Base-by-base conservation (phyloP, 2,888 invertebrate species). In the Thecophora atra region DNA sequence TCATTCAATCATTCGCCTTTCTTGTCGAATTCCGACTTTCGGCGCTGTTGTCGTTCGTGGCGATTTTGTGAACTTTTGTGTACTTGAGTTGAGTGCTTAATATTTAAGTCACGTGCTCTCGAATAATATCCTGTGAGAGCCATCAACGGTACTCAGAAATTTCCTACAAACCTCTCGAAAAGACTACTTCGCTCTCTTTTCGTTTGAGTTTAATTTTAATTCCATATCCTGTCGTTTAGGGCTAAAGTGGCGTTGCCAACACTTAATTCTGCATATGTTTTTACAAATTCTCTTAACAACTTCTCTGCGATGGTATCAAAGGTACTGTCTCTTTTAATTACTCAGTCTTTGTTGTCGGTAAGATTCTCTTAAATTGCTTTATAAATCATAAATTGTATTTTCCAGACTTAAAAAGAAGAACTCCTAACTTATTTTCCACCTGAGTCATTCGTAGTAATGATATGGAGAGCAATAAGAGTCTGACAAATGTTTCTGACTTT, bases 201-300 rank as follows among this genome's bases (percentile, higher is more conserved):
- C 7, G 1, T 37, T n/a, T n/a, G n/a, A 2, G 37, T 2, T 11
- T 8, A 30, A 8, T 37, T 69, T 47, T 78, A 77, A 77, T 81
- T 30, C 47, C 26, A 60, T 70, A 75, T 69, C 6, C 42, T 44
- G 74, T 73, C 81, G 78, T 76, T 75, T 52, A 65, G 15, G n/a
- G 71, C 7, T 24, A 19, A 17, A 74, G 58, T 75, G 79, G 81
- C 81, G 81, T 80, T 72, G 73, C 26, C 74, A 76, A 77, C 63
- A 26, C n/a, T 15, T 7, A 24, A 30, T 56, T n/a, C 54, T 15
- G 26, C 8, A 4, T 17, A 3, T 15, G 4, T 17, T 58, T 58
- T 28, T 28, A 24, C n/a, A 5, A 17, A 54, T 21, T 54, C 54
- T 54, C 54, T 19, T 51, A 51, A n/a, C 3, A n/a, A 8, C 11